A percentile compares a stretch with the other conserved stretches of the same genome.
Conservation (phyloP, 2,113 vertebrate genomes). For the Syngnathoides biaculeatus region DNA sequence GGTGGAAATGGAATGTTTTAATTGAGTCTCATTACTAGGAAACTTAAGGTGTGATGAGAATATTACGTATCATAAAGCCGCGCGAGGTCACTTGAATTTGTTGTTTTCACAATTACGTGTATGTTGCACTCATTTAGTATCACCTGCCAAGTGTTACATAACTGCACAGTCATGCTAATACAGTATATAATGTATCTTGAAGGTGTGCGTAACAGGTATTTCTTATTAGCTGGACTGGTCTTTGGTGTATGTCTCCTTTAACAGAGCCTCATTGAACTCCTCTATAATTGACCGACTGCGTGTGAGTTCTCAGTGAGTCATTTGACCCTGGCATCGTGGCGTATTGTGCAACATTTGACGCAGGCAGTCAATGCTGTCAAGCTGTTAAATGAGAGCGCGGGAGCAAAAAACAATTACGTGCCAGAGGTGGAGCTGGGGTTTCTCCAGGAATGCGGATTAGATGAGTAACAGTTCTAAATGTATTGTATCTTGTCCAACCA, state of each 20-base stretch:
- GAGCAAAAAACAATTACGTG: slow-evolving; percentile 10
- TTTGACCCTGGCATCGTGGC: slow-evolving; percentile 21
- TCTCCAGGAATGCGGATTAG: slow-evolving; percentile 41
- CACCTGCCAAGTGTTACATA: too few species aligned
- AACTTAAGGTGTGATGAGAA: too few species aligned
- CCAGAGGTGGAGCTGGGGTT: slow-evolving; percentile 25
- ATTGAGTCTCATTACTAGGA: too few species aligned
- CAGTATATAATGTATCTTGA: not conserved
- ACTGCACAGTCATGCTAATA: not conserved
- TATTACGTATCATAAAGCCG: too few species aligned
- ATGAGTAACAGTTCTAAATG: slow-evolving; percentile 56
- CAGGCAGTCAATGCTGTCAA: slow-evolving; percentile 34
- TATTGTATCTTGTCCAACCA: slow-evolving; percentile 42
- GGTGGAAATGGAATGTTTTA: too few species aligned
- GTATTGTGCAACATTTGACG: slow-evolving; percentile 4
- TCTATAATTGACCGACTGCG: slow-evolving; percentile 4
- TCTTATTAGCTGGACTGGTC: not conserved
- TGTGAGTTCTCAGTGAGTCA: slow-evolving; percentile 20
- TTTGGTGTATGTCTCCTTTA: not conserved
- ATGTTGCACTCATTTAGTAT: too few species aligned
- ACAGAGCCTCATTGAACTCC: not conserved
- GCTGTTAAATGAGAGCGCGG: slow-evolving; percentile 14
- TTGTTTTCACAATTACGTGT: too few species aligned
- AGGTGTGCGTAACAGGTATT: not conserved
- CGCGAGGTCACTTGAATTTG: too few species aligned